Conservation (phyloP, 2,888 invertebrate genomes). For the Bombyx huttoni region DNA sequence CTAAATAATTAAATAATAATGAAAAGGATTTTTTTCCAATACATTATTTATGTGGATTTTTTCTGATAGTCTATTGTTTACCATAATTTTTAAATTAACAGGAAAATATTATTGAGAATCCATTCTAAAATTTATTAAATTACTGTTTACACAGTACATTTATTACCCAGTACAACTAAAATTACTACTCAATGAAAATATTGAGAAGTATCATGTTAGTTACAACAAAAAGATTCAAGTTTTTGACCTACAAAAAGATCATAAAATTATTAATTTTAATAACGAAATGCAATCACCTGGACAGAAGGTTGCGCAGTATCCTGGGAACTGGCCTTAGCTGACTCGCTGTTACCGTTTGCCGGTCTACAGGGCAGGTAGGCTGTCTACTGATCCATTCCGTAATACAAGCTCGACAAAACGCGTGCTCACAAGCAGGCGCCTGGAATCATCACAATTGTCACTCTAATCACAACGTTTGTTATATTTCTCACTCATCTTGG, state of each 20-base stretch:
- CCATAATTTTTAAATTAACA: no score
- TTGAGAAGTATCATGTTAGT: neutral
- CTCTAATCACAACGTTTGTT: neutral
- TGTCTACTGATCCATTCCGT: conserved; percentile 95
- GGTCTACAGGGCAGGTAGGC: conserved; percentile 95
- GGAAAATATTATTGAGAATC: no score
- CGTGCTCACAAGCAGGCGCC: conserved; percentile 97
- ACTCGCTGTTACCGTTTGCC: conserved; percentile 89
- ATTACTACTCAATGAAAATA: neutral
- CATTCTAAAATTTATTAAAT: no score
- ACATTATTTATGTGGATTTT: no score
- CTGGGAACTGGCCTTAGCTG: conserved; percentile 93
- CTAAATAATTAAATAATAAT: no score
- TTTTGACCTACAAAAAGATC: conserved; percentile 24
- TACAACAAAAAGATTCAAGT: conserved; percentile 7
- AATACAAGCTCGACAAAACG: conserved; percentile 94
- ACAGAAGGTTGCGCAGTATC: conserved; percentile 91
- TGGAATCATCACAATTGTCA: conserved; percentile 33
- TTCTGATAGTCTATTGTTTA: no score
- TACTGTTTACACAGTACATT: neutral
- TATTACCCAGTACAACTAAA: conserved; percentile 1
- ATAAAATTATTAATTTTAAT: conserved; percentile 9
- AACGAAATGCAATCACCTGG: conserved; percentile 72
- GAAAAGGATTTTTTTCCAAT: no score
- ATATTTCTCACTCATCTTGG: no score